Percentiles rank a stretch among this genome's conserved stretches.
Evolutionary conservation across 1,140 invertebrate species (phyloP).

Genomic region (Ectropis grisescens): DNA sequence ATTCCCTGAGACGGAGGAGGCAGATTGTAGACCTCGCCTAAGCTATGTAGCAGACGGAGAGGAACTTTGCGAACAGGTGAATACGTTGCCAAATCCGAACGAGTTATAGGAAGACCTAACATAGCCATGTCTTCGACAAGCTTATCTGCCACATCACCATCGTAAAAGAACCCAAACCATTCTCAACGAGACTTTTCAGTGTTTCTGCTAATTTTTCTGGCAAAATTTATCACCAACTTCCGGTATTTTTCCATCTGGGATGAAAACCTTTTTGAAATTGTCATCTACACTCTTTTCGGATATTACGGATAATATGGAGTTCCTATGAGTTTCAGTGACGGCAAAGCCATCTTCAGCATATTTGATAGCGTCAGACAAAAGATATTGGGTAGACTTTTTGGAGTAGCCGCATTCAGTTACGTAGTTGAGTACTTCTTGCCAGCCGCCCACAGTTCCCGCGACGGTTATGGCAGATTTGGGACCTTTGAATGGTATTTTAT

Average conservation of each 20-base stretch:
- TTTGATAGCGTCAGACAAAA: slow-evolving; percentile 42
- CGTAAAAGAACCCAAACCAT: slow-evolving; percentile 49
- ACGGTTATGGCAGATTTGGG: slow-evolving; percentile 43
- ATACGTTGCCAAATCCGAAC: slow-evolving; percentile 46
- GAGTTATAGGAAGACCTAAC: slow-evolving; percentile 45
- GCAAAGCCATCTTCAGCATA: slow-evolving; percentile 52
- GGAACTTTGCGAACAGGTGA: slow-evolving; percentile 35
- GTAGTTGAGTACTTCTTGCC: slow-evolving; percentile 51
- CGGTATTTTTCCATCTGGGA: slow-evolving; percentile 25
- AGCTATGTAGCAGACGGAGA: slow-evolving; percentile 29
- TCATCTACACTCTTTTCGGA: slow-evolving; percentile 8
- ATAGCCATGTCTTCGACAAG: slow-evolving; percentile 43
- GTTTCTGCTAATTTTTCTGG: slow-evolving; percentile 42
- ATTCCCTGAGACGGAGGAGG: slow-evolving; percentile 53
- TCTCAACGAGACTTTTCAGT: slow-evolving; percentile 29
- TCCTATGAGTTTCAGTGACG: slow-evolving; percentile 23
- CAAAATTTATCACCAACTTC: slow-evolving; percentile 34
- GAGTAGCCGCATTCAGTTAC: slow-evolving; percentile 42
- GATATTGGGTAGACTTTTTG: slow-evolving; percentile 28
- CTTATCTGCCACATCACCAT: slow-evolving; percentile 35
- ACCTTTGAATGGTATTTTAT: slow-evolving; percentile 35
- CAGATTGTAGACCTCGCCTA: slow-evolving; percentile 41
- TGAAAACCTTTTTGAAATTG: slow-evolving; percentile 32
- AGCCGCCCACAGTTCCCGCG: slow-evolving; percentile 48
- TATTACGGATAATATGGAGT: slow-evolving; percentile 7